These are phyloP conservation scores for Gorsachius goisagi DNA, from an alignment of 2,113 vertebrate genomes.

Conservation along the genomic window DNA sequence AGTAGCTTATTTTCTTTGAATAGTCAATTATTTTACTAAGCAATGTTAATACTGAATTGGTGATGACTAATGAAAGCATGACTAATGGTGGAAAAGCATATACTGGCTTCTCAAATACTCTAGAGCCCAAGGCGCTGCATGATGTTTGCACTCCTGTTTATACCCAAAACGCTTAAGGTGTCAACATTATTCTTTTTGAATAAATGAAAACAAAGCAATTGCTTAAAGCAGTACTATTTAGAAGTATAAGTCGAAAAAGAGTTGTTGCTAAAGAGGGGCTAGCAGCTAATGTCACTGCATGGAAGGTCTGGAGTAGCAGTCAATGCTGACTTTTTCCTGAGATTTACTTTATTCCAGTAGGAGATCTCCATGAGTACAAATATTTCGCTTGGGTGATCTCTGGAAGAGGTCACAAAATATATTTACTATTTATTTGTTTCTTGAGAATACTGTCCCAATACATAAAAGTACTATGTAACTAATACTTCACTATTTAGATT, in stretches of 20 bases:
- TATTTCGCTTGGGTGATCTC: background rate
- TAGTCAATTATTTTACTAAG: background rate
- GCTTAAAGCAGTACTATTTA: background rate
- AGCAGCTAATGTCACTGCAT: rapidly evolving
- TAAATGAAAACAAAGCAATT: background rate
- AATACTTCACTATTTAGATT: background rate
- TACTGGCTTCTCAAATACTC: background rate
- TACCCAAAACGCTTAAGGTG: background rate
- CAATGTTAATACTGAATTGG: background rate
- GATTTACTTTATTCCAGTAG: background rate
- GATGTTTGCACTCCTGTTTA: background rate
- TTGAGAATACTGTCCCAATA: background rate
- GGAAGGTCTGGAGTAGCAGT: background rate
- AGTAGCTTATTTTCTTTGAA: background rate
- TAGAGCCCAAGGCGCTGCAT: background rate
- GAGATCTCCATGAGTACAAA: background rate
- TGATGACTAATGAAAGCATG: background rate
- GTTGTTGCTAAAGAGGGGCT: background rate
- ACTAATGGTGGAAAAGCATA: background rate
- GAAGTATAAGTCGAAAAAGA: background rate
- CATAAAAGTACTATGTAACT: background rate
- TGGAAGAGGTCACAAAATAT: background rate
- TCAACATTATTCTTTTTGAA: background rate
- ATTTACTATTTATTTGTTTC: background rate
- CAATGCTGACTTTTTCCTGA: background rate